Evolutionary conservation across 2,888 invertebrate species (phyloP).

Genomic region (Drosophila siamana): DNA sequence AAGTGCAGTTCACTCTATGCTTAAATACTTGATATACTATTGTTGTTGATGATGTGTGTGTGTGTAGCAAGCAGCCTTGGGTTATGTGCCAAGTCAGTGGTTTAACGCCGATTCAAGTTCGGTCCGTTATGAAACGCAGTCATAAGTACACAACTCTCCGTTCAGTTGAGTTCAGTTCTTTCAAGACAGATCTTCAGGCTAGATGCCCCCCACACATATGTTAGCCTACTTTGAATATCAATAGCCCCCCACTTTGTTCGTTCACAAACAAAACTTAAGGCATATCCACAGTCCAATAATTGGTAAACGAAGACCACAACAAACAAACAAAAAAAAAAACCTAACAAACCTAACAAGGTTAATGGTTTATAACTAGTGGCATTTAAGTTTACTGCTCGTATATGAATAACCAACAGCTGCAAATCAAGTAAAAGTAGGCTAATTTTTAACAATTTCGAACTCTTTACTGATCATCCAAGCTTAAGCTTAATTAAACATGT

Average conservation of each 20-base stretch:
- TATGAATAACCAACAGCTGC: slow-evolving; percentile 12
- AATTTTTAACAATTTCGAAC: slow-evolving; percentile 28
- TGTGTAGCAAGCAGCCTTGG: slow-evolving; percentile 70
- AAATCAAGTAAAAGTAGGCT: slow-evolving; percentile 22
- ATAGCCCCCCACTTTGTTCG: slow-evolving; percentile 10
- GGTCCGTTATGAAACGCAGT: slow-evolving; percentile 65
- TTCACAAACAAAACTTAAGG: slow-evolving; percentile 12
- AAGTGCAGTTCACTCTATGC: slow-evolving; percentile 44
- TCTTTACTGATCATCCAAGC: slow-evolving; percentile 1
- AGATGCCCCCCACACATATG: slow-evolving; percentile 8
- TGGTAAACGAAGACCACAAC: slow-evolving; percentile 31
- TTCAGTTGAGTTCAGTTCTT: slow-evolving; percentile 60
- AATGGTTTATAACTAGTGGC: slow-evolving; percentile 49
- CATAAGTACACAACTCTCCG: slow-evolving; percentile 35
- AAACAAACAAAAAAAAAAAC: slow-evolving; percentile 6
- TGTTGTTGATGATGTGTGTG: slow-evolving; percentile 50
- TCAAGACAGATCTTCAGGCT: slow-evolving; percentile 33
- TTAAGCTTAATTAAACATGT: not conserved
- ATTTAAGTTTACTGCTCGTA: slow-evolving; percentile 4
- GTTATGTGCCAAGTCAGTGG: slow-evolving; percentile 63
- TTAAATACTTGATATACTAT: slow-evolving; percentile 20
- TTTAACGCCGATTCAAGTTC: slow-evolving; percentile 59
- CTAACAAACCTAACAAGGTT: slow-evolving; percentile 62
- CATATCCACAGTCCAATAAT: slow-evolving; percentile 35
- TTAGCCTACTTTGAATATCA: slow-evolving; percentile 45